Evolutionary conservation across 1,140 invertebrate genomes (phyloP), one percentile per base, ranked within the genome.

Genomic region (Trichonephila inaurata): DNA sequence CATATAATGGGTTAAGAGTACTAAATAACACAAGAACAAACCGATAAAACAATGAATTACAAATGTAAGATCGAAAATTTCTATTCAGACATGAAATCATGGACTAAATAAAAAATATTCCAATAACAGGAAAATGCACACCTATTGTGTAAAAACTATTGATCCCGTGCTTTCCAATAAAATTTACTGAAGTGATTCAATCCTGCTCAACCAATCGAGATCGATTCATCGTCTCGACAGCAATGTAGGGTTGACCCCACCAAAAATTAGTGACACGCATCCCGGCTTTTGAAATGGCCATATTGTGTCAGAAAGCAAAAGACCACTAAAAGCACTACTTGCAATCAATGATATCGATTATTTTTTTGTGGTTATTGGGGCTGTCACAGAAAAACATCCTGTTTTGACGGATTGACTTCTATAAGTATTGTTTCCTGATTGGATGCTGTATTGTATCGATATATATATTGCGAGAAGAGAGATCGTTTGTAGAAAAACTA

Each of bases 381-480:
- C 69, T 91, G 89, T 91, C 89, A 91, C n/a, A 82, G 89, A 81
- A 91, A 91, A 91, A 91, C 89, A 91, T 91, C 89, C 51, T 91
- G 89, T 91, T 91, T 91, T 91, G 89, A 91, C 89, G 89, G 89
- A 91, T 91, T 91, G 89, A 91, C 89, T 91, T 91, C 89, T 91
- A 91, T 91, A 91, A 91, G 89, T 91, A 91, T 91, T 91, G 89
- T 91, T 91, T 91, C 89, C 69, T 91, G 89, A 91, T 91, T 91
- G 89, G 89, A 91, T 91, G 72, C 7, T 61, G 89, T 82, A 82
- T 72, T 62, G 64, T 72, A 89, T 51, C 8, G 21, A 44, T 69
- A 72, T 89, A 91, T 91, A 81, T 77, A 91, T 81, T 51, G 82
- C 33, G 61, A 33, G 28, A 77, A 85, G 51, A 85, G 58, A 51